Conservation (phyloP, 2,888 invertebrate genomes). For the Tenthredo notha region DNA sequence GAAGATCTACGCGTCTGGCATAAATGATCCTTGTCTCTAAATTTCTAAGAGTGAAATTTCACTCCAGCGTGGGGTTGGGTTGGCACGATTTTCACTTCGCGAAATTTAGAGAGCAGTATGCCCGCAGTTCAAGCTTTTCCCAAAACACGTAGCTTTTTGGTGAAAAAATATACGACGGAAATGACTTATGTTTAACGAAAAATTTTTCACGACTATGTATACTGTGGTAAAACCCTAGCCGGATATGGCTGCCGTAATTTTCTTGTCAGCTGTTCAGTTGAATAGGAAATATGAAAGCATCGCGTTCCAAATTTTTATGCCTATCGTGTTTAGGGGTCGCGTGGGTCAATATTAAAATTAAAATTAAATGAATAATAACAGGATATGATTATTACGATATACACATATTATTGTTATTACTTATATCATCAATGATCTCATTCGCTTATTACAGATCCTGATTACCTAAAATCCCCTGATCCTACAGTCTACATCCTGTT, state of each 20-base stretch:
- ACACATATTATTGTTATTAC: not conserved
- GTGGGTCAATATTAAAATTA: not conserved
- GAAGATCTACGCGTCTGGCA: not conserved
- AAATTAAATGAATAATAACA: slow-evolving; percentile 3
- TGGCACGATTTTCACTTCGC: not conserved
- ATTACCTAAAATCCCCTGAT: not conserved
- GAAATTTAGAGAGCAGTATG: too few relatives aligned
- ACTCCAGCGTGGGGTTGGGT: not conserved
- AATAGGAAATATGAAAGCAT: slow-evolving; percentile 3
- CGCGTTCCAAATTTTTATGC: not conserved
- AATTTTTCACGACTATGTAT: not conserved
- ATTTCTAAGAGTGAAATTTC: not conserved
- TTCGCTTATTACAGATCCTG: not conserved
- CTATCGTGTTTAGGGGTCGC: not conserved
- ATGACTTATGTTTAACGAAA: not conserved
- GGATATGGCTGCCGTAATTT: slow-evolving; percentile 3
- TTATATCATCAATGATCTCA: not conserved
- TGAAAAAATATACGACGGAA: not conserved
- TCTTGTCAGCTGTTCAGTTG: slow-evolving; percentile 3
- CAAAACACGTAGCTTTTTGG: not conserved
- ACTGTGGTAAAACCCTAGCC: not conserved
- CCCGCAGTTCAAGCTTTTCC: too few relatives aligned
- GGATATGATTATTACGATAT: slow-evolving; percentile 3
- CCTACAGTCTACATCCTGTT: not conserved
- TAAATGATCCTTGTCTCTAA: not conserved